Percentiles rank a stretch among this genome's conserved stretches.
phyloP scores from a whole-genome alignment of 1,140 invertebrate genomes.

The Apis mellifera region DNA sequence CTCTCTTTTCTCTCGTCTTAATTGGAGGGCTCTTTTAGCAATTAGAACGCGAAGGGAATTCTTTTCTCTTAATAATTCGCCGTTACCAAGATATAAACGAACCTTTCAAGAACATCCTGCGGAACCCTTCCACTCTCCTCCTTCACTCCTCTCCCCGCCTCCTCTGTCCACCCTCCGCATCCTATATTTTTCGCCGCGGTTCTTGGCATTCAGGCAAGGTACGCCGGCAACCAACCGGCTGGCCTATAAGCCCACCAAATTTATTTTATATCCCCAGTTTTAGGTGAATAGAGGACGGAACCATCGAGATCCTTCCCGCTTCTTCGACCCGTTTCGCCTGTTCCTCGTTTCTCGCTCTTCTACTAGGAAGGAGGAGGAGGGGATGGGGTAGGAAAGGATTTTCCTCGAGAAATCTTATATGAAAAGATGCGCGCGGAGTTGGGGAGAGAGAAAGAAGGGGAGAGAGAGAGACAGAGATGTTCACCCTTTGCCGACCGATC shows the following conservation, averaged over 20 bases:
- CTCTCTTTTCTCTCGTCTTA: conserved; percentile 38
- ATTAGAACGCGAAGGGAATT: conserved; percentile 47
- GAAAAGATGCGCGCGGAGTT: conserved; percentile 25
- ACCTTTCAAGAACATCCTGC: conserved; percentile 46
- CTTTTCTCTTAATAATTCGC: conserved; percentile 53
- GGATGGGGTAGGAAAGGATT: conserved; percentile 29
- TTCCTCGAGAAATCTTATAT: conserved; percentile 51
- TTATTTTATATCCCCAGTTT: conserved; percentile 54
- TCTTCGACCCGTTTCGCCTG: neutral
- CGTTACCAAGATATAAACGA: conserved; percentile 53
- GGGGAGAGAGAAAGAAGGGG: neutral
- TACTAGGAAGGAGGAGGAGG: too few relatives aligned
- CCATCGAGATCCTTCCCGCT: conserved; percentile 38
- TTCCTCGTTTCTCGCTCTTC: neutral
- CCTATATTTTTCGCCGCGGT: conserved; percentile 14
- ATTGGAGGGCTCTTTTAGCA: conserved; percentile 51
- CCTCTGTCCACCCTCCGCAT: neutral
- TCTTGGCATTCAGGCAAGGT: conserved; percentile 37
- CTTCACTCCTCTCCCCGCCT: neutral
- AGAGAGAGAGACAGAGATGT: conserved; percentile 16
- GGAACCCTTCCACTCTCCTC: neutral
- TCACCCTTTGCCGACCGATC: conserved; percentile 34
- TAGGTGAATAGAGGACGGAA: conserved; percentile 40
- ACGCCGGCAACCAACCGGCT: conserved; percentile 13
- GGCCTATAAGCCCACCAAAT: conserved; percentile 43